These are phyloP conservation scores for Dermochelys coriacea DNA, from an alignment of 2,797 vertebrate species.

Conservation along the genomic window DNA sequence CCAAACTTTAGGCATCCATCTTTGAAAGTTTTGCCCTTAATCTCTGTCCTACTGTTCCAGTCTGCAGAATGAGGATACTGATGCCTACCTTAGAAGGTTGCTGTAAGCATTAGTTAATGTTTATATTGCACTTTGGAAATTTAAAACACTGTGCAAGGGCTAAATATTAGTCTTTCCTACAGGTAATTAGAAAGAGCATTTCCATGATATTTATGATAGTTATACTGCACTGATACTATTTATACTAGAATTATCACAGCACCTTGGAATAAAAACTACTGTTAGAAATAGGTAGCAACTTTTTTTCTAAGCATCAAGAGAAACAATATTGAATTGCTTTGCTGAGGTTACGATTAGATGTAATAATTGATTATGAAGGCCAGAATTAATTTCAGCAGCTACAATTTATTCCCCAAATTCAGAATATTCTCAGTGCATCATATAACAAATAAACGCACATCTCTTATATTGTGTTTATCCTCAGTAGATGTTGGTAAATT, in stretches of 20 bases:
- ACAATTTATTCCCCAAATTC: neutral
- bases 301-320: neutral
- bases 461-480: neutral
- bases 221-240: neutral
- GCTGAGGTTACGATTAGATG: neutral
- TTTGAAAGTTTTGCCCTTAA: neutral
- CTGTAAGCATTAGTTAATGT: neutral
- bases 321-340: neutral
- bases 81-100: accelerated
- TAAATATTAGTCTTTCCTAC: neutral
- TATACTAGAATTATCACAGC: neutral
- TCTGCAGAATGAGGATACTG: neutral
- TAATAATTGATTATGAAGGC: neutral
- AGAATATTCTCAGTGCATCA: neutral
- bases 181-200: neutral
- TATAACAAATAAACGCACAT: neutral
- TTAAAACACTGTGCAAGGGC: neutral
- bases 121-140: neutral
- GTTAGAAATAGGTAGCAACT: neutral
- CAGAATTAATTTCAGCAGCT: slow-evolving; percentile 11
- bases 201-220: neutral
- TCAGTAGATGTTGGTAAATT: slow-evolving; percentile 14
- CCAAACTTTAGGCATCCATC: neutral
- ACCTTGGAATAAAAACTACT: neutral
- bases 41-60: accelerated